These are phyloP conservation scores for Orthosia incerta DNA, from an alignment of 2,888 invertebrate genomes.

Conservation along the genomic window DNA sequence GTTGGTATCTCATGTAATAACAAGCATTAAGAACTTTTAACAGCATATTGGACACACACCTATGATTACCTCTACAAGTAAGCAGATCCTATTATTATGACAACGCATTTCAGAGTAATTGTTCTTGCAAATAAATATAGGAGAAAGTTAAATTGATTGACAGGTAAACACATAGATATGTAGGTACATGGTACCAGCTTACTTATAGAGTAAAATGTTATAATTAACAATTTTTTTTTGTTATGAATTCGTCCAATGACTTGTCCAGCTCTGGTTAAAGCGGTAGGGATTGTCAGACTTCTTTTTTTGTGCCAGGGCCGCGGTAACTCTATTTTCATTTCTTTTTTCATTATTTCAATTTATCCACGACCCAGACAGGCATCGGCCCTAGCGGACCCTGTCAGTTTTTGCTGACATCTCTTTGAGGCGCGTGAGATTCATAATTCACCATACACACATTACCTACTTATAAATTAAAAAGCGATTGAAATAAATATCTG, in stretches of 20 bases:
- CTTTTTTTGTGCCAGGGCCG: too few species aligned
- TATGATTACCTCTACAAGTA: conserved; percentile 27
- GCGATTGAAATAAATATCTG: background rate
- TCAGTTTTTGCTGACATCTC: too few species aligned
- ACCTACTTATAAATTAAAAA: background rate
- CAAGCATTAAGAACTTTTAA: conserved; percentile 20
- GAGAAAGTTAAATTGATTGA: conserved; percentile 34
- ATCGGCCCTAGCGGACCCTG: too few species aligned
- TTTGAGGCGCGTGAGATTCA: too few species aligned
- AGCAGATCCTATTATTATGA: background rate
- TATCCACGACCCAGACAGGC: too few species aligned
- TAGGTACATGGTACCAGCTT: background rate
- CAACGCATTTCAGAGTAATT: conserved; percentile 29
- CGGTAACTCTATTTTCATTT: too few species aligned
- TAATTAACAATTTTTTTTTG: background rate
- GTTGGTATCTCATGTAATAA: conserved; percentile 15
- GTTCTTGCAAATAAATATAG: conserved; percentile 20
- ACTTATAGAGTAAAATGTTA: background rate
- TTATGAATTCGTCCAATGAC: too few species aligned
- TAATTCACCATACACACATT: background rate
- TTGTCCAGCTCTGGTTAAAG: too few species aligned
- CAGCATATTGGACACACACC: conserved; percentile 7
- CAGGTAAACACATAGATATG: background rate
- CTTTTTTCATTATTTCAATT: too few species aligned
- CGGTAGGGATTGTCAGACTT: too few species aligned